Evolutionary conservation across 2,888 invertebrate species (phyloP).

Genomic region (Caenorhabditis panamensis): DNA sequence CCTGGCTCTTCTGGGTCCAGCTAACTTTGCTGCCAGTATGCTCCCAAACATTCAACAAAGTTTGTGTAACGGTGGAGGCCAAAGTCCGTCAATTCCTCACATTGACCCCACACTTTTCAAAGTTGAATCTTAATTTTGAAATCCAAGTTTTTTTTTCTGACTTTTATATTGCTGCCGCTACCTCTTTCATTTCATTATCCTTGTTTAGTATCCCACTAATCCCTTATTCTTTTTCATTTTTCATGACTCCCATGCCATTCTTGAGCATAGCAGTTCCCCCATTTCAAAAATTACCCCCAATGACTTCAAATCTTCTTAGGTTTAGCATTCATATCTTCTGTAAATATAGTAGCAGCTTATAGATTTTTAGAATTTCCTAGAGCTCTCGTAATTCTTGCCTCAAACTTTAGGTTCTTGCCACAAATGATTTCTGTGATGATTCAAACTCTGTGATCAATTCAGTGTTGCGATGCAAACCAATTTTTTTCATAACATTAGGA

Average conservation of each 20-base stretch:
- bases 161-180: background rate
- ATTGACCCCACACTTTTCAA: constrained; percentile 61
- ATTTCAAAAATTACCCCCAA: constrained; percentile 25
- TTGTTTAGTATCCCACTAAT: background rate
- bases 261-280: constrained; percentile 42
- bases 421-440: too few relatives aligned
- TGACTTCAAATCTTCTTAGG: constrained; percentile 9
- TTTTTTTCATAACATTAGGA: too few relatives aligned
- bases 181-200: too few relatives aligned
- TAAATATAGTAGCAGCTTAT: too few relatives aligned
- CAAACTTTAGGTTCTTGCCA: too few relatives aligned
- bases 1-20: constrained; percentile 75
- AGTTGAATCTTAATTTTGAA: constrained; percentile 39
- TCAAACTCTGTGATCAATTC: too few relatives aligned
- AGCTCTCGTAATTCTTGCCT: too few relatives aligned
- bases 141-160: background rate
- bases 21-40: constrained; percentile 73
- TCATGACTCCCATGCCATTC: constrained; percentile 45
- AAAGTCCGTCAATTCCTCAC: constrained; percentile 45
- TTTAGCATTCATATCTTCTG: too few relatives aligned
- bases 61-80: constrained; percentile 39
- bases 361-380: too few relatives aligned
- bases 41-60: constrained; percentile 56
- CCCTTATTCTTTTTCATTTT: background rate
- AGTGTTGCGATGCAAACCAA: too few relatives aligned